Base-by-base conservation (phyloP, 2,888 invertebrate genomes). In the Patella ulyssiponensis region DNA sequence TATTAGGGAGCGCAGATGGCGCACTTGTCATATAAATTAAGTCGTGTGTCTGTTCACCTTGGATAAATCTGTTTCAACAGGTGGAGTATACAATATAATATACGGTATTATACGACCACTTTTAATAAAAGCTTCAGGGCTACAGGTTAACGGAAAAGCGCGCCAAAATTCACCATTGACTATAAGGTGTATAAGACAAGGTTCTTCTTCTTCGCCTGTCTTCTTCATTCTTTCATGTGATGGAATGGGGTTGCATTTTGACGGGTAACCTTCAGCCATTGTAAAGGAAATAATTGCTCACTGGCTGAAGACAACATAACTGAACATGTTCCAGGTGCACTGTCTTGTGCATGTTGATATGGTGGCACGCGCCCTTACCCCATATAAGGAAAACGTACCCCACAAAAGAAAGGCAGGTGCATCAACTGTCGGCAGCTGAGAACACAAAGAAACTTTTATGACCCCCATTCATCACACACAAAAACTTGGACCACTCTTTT, bases 381-480 rank as follows among this genome's bases (percentile, higher is more conserved):
- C 74, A 33, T 54, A 75, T 75, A 75, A 69, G 69, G 69, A 69
- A 23, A 23, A 11, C 17, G 23, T 33, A 20, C 44, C 69, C 44
- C 27, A 76, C 76, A 77, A 80, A 58, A 64, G 64, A 56, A 23
- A 20, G 77, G 78, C 78, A 80, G 80, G 80, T 80, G 80, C 78
- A 54, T 51, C 64, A 69, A 33, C 52, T 27, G 72, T 52, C 71
- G 71, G 75, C 80, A 80, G 80, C 80, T 80, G 80, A 78, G 69
- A 54, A 54, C 72, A 80, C 80, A 80, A 78, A 78, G 79, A 74
- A 74, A 75, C 75, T 52, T 76, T 78, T 73, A 71, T 74, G 78
- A 53, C 58, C 23, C 20, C 74, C 51, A 70, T 74, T 74, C 73
- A 77, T 70, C 69, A 58, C 69, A 33, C 17, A 73, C 79, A 76